A percentile compares a stretch with the other conserved stretches of the same genome.
Conservation (phyloP, 1,140 invertebrate genomes). For the Brachionus calyciflorus region DNA sequence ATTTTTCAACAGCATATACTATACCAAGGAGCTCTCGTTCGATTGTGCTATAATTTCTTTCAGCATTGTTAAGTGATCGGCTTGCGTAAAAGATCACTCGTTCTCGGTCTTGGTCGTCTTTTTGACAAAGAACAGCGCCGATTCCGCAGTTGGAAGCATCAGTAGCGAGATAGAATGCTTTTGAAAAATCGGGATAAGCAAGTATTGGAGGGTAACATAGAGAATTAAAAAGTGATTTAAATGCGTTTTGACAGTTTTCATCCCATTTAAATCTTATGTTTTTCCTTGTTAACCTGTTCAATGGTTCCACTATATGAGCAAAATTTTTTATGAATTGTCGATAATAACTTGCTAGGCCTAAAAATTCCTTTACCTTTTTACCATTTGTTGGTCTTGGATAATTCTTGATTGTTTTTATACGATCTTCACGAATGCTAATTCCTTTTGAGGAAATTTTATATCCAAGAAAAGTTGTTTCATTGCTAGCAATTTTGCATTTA, state of each 20-base stretch:
- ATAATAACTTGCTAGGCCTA: slow-evolving; percentile 53
- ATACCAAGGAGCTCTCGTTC: too few relatives aligned
- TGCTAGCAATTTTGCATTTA: too few relatives aligned
- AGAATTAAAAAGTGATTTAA: too few relatives aligned
- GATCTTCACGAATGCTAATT: neutral
- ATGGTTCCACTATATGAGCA: slow-evolving; percentile 52
- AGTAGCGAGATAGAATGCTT: slow-evolving; percentile 48
- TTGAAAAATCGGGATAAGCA: too few relatives aligned
- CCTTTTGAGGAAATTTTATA: slow-evolving; percentile 1
- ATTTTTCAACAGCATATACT: too few relatives aligned
- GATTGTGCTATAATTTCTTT: too few relatives aligned
- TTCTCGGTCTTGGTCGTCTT: neutral
- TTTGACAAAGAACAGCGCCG: slow-evolving; percentile 32
- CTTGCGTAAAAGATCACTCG: too few relatives aligned
- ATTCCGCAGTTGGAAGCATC: slow-evolving; percentile 40
- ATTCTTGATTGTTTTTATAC: slow-evolving; percentile 51
- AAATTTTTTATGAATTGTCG: slow-evolving; percentile 51
- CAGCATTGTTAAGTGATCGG: too few relatives aligned
- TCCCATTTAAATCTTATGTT: too few relatives aligned
- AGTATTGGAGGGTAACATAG: too few relatives aligned
- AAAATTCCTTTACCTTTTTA: slow-evolving; percentile 51
- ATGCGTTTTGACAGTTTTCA: too few relatives aligned
- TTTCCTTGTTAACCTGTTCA: too few relatives aligned
- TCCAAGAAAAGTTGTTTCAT: slow-evolving; percentile 26
- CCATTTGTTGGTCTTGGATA: slow-evolving; percentile 49